Conservation (phyloP, 2,888 invertebrate genomes). For the Megastigmus dorsalis region DNA sequence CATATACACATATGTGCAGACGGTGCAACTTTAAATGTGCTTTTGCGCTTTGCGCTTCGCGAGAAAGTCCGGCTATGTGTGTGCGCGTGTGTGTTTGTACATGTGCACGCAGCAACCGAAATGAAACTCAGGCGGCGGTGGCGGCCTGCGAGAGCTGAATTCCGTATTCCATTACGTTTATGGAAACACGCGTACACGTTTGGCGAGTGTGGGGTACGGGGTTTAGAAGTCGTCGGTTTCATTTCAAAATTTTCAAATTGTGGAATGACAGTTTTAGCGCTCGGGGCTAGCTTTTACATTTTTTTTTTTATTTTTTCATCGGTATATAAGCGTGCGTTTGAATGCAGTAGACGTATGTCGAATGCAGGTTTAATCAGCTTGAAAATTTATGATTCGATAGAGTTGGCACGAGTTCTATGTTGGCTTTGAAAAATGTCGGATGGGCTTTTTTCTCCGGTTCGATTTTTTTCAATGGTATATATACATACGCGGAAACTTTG, state of each 20-base stretch:
- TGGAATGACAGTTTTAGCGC: not conserved
- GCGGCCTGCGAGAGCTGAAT: too few relatives aligned
- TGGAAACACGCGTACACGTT: constrained; percentile 29
- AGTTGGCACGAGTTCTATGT: too few relatives aligned
- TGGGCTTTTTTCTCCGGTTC: too few relatives aligned
- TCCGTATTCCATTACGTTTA: constrained; percentile 50
- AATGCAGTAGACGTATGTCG: not conserved
- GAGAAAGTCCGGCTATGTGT: constrained; percentile 3
- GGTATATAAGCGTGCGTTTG: too few relatives aligned
- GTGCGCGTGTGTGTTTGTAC: too few relatives aligned
- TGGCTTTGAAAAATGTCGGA: too few relatives aligned
- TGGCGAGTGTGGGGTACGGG: not conserved
- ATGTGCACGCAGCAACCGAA: too few relatives aligned
- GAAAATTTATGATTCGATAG: not conserved
- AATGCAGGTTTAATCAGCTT: not conserved
- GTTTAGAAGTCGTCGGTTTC: too few relatives aligned
- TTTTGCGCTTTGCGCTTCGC: constrained; percentile 35
- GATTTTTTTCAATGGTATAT: too few relatives aligned
- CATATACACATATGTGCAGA: not conserved
- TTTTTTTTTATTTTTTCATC: not conserved
- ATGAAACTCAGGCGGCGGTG: constrained; percentile 38
- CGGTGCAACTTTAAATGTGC: constrained; percentile 40
- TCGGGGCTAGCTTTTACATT: not conserved
- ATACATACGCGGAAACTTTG: too few relatives aligned
- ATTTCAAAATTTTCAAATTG: constrained; percentile 7